Evolutionary conservation across 2,888 invertebrate genomes (phyloP).

Genomic region (Eudasyphora cyanicolor): DNA sequence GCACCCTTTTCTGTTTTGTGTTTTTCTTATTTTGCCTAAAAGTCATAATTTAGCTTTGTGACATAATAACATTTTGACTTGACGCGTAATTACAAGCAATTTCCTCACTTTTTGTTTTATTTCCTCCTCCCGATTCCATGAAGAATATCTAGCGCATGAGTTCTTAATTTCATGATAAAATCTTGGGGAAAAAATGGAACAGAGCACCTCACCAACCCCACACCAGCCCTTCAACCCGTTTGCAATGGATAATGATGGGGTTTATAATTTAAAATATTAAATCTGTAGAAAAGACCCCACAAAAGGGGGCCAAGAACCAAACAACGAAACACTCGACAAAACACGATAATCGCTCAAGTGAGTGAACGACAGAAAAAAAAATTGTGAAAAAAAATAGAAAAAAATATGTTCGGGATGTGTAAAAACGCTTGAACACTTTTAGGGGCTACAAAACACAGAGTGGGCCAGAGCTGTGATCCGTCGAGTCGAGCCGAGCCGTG

Average conservation of each 20-base stretch:
- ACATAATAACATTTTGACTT: slow-evolving; percentile 51
- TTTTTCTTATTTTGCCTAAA: not conserved
- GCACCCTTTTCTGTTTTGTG: not conserved
- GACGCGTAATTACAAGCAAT: slow-evolving; percentile 55
- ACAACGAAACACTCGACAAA: slow-evolving; percentile 50
- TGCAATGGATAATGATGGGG: slow-evolving; percentile 51
- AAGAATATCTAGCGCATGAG: slow-evolving; percentile 41
- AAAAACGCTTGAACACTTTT: slow-evolving; percentile 57
- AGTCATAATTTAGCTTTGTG: slow-evolving; percentile 15
- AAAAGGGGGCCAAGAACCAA: slow-evolving; percentile 40
- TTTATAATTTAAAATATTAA: slow-evolving; percentile 29
- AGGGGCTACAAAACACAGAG: not conserved
- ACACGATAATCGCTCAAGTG: slow-evolving; percentile 58
- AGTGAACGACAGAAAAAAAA: slow-evolving; percentile 16
- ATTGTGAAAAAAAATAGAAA: not conserved
- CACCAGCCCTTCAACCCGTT: not conserved
- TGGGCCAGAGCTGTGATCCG: too few species aligned
- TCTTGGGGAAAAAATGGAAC: slow-evolving; percentile 9
- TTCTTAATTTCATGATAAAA: slow-evolving; percentile 56
- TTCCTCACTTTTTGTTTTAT: slow-evolving; percentile 9
- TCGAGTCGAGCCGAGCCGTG: slow-evolving; percentile 10
- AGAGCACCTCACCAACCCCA: not conserved
- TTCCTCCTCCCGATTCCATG: not conserved
- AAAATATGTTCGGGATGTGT: slow-evolving; percentile 11
- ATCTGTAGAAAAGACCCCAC: slow-evolving; percentile 1